Conservation (phyloP, 2,888 invertebrate genomes). For the Dysmachus trigonus region DNA sequence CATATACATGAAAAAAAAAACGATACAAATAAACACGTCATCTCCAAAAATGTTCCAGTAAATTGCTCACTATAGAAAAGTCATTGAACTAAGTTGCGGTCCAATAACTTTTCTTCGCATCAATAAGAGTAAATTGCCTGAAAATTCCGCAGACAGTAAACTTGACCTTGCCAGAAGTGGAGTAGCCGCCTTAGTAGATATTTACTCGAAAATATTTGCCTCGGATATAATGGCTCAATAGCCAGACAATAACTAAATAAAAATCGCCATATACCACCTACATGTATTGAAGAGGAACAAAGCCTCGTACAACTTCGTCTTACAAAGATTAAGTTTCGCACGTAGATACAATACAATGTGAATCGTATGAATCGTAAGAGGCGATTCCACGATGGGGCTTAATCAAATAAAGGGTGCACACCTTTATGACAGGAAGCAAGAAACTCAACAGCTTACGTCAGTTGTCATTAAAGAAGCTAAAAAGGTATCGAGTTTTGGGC, state of each 20-base stretch:
- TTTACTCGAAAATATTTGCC: slow-evolving; percentile 8
- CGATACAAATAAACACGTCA: background rate
- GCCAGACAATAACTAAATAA: slow-evolving; percentile 20
- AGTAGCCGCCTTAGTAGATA: background rate
- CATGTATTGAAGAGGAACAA: background rate
- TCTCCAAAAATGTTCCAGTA: background rate
- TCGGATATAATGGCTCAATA: slow-evolving; percentile 5
- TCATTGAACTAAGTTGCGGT: background rate
- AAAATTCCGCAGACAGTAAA: background rate
- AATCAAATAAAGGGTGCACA: background rate
- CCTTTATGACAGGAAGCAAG: background rate
- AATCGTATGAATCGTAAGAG: background rate
- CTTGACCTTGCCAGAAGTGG: slow-evolving; percentile 9
- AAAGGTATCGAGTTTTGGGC: background rate
- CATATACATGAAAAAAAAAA: background rate
- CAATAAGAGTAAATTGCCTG: background rate
- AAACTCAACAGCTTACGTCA: background rate
- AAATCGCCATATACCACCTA: background rate
- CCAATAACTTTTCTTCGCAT: background rate
- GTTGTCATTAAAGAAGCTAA: background rate
- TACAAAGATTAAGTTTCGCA: background rate
- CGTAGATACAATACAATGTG: background rate
- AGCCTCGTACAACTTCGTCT: background rate
- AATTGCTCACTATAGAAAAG: background rate
- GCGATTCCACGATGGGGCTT: background rate